Evolutionary conservation across 2,888 invertebrate species (phyloP), one percentile per base, ranked within the genome.

Genomic region (Acholoe squamosa): DNA sequence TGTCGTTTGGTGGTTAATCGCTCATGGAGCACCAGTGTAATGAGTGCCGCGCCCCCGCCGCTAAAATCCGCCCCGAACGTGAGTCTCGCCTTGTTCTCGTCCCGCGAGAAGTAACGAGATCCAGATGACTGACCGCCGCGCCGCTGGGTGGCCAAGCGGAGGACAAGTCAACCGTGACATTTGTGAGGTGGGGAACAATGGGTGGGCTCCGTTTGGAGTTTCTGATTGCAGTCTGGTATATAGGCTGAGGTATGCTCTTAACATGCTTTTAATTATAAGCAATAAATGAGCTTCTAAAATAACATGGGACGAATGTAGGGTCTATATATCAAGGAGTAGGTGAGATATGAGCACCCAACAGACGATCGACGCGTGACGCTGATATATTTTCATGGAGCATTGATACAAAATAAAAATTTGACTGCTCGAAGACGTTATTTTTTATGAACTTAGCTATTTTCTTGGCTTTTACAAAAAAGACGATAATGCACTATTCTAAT

Each of bases 71-170:
- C 80, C 19, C 80, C 19, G 80, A 80, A 80, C 80, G 80, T 80
- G 80, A 33, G 80, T 43, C 16, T 12, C n/a, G n/a, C 80, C 80
- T 33, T 34, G 80, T 80, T 80, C 80, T 80, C 80, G 14, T 80
- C 80, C 34, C 80, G 80, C 80, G 80, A 80, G 80, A 80, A 80
- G 80, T 80, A 80, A 80, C 80, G 80, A 80, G 80, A 80, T 80
- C 80, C 80, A 80, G 80, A 80, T 80, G 80, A 80, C 43, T 43
- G 80, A 80, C 80, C 80, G 43, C 80, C 16, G 80, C 80, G 43
- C 80, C 80, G n/a, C 43, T 16, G 33, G 22, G 43, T 16, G 43
- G 80, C 34, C 28, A 14, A 19, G n/a, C 61, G 61, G 61, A 19
- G 22, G 19, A 19, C 61, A 61, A 61, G 61, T n/a, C 12, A 14